Evolutionary conservation across 2,888 invertebrate genomes (phyloP), one percentile per base, ranked within the genome.

Genomic region (Leptinotarsa rubiginosa): DNA sequence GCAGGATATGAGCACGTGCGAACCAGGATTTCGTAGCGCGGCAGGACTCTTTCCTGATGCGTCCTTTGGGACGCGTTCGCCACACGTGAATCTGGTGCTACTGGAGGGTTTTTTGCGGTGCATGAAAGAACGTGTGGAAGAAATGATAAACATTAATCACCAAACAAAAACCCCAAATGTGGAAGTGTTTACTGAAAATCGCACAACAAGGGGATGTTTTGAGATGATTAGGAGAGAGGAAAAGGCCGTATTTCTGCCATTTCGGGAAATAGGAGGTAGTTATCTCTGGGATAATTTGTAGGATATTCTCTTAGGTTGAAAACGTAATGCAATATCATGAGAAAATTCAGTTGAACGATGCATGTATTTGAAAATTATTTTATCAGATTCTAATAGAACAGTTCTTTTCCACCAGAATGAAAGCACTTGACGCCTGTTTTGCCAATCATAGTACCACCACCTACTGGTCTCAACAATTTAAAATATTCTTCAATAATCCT

Each of bases 1-100:
- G 56, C 20, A 22, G 56, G 56, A 56, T 56, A 56, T 54, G 47
- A 56, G 47, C 68, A 68, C 68, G 68, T 54, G 41, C 68, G 25
- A 13, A 52, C 25, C 50, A 22, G 50, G 50, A 25, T 56, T 56
- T 56, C 56, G 20, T 1, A 22, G 5, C 56, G 56, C 22, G 56
- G 56, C 56, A 56, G 56, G 56, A 56, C 56, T 22, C 56, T 56
- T 52, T 52, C 15, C 56, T 25, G 22, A 56, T 56, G 56, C 56
- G 56, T 56, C 56, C 47, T 49, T 10, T 15, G 50, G 69, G 69
- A 56, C 22, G 56, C 56, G 56, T 56, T 15, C 56, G 15, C 56
- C 56, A 22, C 56, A 22, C 56, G 31, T 31, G 31, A 31, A 31
- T 31, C 31, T 31, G 52, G 52, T n/a, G 56, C 22, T 56, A 15